Evolutionary conservation across 2,113 vertebrate species (phyloP).

Genomic region (Saguinus imperator): DNA sequence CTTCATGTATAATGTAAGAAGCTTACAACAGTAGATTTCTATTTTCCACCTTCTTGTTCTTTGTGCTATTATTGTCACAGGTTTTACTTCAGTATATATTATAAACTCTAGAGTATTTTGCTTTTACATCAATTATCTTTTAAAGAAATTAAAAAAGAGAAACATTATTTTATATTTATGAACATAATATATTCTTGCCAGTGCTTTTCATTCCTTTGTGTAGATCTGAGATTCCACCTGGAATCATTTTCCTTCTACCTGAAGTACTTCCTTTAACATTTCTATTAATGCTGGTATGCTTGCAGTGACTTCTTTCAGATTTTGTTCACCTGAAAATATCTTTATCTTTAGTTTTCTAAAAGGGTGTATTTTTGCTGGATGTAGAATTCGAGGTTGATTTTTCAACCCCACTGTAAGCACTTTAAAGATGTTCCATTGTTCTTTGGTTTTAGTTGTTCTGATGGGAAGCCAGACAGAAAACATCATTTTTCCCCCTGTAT

Average conservation of each 20-base stretch:
- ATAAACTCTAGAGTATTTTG: background rate
- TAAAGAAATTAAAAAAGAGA: background rate
- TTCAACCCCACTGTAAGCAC: too few species aligned
- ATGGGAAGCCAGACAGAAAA: background rate
- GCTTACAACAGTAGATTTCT: background rate
- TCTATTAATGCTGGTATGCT: background rate
- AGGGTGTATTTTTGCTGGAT: background rate
- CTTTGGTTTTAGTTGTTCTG: background rate
- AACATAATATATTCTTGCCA: background rate
- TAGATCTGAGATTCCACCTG: background rate
- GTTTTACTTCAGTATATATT: background rate
- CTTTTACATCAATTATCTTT: background rate
- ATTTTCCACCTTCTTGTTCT: background rate
- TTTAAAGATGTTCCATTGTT: background rate
- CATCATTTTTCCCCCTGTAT: background rate
- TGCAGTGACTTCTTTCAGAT: background rate
- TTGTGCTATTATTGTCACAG: background rate
- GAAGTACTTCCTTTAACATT: background rate
- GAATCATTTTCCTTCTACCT: background rate
- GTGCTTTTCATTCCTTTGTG: background rate
- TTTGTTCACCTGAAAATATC: background rate
- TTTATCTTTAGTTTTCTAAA: background rate
- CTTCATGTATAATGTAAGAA: conserved; percentile 31
- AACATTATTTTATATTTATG: background rate
- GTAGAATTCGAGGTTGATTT: background rate